phyloP scores from a whole-genome alignment of 2,888 invertebrate genomes.

The Pasiphila rectangulata region DNA sequence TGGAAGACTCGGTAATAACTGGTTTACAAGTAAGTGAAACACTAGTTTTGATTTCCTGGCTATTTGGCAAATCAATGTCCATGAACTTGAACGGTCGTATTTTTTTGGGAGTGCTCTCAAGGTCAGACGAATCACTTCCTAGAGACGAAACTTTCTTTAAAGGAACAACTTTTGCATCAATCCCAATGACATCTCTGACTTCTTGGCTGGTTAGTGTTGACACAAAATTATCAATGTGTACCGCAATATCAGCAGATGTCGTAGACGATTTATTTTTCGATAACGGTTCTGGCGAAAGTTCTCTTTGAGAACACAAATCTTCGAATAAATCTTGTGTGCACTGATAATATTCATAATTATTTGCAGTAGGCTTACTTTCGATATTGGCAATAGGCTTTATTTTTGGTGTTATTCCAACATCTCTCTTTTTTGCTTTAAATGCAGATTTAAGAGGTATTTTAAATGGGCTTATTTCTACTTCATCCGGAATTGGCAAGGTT shows the following conservation, averaged over 20 bases:
- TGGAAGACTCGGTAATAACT: constrained; percentile 48
- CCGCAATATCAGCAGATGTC: constrained; percentile 33
- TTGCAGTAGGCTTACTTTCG: constrained; percentile 8
- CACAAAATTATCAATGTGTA: constrained; percentile 40
- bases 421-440: constrained; percentile 51
- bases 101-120: constrained; percentile 59
- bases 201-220: constrained; percentile 42
- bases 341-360: constrained; percentile 55
- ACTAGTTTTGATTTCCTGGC: constrained; percentile 65
- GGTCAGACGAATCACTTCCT: constrained; percentile 56
- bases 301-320: constrained; percentile 61
- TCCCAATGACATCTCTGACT: constrained; percentile 44
- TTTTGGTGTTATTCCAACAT: constrained; percentile 35
- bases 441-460: constrained; percentile 58
- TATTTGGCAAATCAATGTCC: constrained; percentile 59
- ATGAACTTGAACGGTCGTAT: constrained; percentile 46
- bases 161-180: constrained; percentile 31
- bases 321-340: constrained; percentile 63
- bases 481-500: constrained; percentile 22
- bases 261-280: too few relatives aligned
- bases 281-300: constrained; percentile 31
- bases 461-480: constrained; percentile 52
- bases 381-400: constrained; percentile 25
- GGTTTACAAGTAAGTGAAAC: constrained; percentile 38
- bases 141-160: constrained; percentile 36